Base-by-base conservation (phyloP, 2,113 vertebrate genomes). In the Melanerpes formicivorus region DNA sequence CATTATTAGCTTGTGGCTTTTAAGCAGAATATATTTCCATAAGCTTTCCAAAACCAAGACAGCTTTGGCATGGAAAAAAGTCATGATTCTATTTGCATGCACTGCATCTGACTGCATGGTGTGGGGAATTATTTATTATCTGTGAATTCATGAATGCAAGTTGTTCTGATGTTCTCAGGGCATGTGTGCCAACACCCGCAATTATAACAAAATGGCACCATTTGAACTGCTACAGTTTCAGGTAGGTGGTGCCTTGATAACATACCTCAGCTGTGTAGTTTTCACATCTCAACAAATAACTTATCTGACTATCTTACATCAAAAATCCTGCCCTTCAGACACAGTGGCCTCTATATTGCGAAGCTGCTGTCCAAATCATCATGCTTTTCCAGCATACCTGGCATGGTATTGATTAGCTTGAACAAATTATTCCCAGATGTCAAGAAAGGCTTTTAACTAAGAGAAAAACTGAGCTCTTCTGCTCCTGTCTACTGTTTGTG, bases 261-360 rank as follows among this genome's bases (percentile, higher is more conserved):
- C 32, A 44, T 40, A 14, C 34, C 25, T 67, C 74, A 79, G 13
- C 23, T 63, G 27, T 1, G 2, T 50, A 10, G 40, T 62, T 80
- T 62, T 65, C 34, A 40, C 21, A 32, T 79, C 63, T 64, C 52
- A n/a, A 18, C 16, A 60, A 73, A 76, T 60, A 90, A 14, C 15
- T 69, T 11, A 7, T 27, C 48, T 82, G 23, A 30, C 5, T 46
- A 4, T 60, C 23, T 73, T 21, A 9, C 19, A 56, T 70, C 3
- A 19, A 1, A 82, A 48, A 54, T 13, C 19, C 11, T 70, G 26
- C 2, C 0, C 46, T 88, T 59, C 46, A 3, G 1, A 6, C 32
- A 14, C 10, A 11, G 40, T 2, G 14, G 18, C 75, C 34, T 48
- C 29, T 29, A 10, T 0, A 0, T 30, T 1, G 0, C 32, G 69